Conservation (phyloP, 2,888 invertebrate species). For the Nyleta sp. region DNA sequence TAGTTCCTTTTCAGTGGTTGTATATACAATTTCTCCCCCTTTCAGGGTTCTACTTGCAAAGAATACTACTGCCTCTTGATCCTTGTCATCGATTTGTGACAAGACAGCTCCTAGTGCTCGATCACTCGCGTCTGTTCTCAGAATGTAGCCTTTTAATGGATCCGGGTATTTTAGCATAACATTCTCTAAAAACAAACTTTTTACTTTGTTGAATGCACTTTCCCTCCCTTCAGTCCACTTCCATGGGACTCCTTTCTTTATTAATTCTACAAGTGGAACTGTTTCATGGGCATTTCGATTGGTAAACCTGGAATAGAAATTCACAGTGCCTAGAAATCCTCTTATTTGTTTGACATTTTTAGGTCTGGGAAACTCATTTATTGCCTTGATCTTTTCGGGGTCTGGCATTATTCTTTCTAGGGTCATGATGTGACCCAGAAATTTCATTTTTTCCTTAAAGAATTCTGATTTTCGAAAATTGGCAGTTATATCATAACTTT, state of each 20-base stretch:
- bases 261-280: neutral
- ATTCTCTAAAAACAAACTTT: neutral
- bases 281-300: neutral
- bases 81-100: neutral
- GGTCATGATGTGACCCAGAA: neutral
- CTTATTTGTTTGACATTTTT: neutral
- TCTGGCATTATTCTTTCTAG: neutral
- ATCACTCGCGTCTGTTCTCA: neutral
- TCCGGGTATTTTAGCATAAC: neutral
- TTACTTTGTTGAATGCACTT: neutral
- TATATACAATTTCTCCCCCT: constrained; percentile 64
- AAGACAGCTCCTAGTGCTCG: neutral
- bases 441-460: neutral
- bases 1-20: constrained; percentile 68
- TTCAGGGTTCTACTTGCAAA: constrained; percentile 67
- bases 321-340: neutral
- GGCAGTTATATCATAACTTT: neutral
- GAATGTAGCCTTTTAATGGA: neutral
- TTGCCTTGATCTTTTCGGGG: neutral
- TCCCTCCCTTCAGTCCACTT: neutral
- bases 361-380: neutral
- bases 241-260: neutral
- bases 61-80: constrained; percentile 46
- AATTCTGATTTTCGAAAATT: neutral
- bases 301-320: neutral